Evolutionary conservation across 2,888 invertebrate species (phyloP).

Genomic region (Drosophila nigricruria): DNA sequence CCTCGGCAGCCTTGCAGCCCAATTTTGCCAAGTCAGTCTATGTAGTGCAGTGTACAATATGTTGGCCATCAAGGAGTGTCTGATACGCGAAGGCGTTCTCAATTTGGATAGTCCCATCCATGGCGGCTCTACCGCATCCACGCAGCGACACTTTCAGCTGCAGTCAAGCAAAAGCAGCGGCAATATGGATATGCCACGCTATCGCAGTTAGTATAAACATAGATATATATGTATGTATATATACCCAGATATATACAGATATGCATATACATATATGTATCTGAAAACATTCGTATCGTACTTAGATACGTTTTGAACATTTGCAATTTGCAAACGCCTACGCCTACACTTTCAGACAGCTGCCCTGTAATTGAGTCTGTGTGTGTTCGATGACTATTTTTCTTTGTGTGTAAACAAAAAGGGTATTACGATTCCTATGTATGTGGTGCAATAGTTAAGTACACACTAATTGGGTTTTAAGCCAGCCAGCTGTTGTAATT

Average conservation of each 20-base stretch:
- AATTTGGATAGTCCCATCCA: constrained; percentile 65
- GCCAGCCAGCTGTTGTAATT: constrained; percentile 1
- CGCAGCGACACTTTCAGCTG: constrained; percentile 53
- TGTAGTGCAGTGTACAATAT: constrained; percentile 53
- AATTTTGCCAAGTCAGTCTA: constrained; percentile 35
- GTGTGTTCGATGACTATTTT: background rate
- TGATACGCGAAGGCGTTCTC: constrained; percentile 83
- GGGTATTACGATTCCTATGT: background rate
- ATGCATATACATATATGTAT: constrained; percentile 7
- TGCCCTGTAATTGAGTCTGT: constrained; percentile 9
- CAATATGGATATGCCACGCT: constrained; percentile 69
- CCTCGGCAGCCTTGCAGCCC: constrained; percentile 38
- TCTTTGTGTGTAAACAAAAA: background rate
- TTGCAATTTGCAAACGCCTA: constrained; percentile 15
- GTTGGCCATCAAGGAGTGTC: constrained; percentile 83
- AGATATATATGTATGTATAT: constrained; percentile 1
- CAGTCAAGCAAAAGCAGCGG: constrained; percentile 67
- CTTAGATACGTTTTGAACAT: constrained; percentile 22
- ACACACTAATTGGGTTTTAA: background rate
- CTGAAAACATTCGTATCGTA: constrained; percentile 6
- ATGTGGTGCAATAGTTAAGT: background rate
- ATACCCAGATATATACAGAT: constrained; percentile 9
- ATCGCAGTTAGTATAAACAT: constrained; percentile 65
- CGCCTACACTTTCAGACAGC: constrained; percentile 4
- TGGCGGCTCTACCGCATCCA: constrained; percentile 18